Evolutionary conservation across 2,797 vertebrate species (phyloP).

Genomic region (Macropus fuliginosus): DNA sequence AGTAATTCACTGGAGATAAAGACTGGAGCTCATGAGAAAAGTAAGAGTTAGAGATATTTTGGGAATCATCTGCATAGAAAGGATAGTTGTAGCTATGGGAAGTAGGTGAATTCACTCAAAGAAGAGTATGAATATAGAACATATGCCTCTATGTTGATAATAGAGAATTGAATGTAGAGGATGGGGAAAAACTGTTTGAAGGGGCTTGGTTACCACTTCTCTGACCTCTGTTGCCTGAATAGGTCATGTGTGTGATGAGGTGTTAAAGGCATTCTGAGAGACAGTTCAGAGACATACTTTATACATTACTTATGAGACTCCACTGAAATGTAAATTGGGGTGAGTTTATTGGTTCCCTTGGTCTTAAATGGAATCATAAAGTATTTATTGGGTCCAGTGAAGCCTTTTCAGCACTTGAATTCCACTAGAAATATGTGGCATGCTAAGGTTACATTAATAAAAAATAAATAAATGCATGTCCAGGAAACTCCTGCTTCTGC

Average conservation of each 20-base stretch:
- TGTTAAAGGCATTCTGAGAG: constrained; percentile 70
- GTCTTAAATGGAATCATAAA: constrained; percentile 83
- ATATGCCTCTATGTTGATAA: neutral
- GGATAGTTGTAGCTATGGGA: rapidly evolving
- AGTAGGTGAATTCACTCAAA: neutral
- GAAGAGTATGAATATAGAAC: neutral
- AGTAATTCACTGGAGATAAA: neutral
- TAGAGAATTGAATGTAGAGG: neutral
- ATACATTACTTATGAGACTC: constrained; percentile 84
- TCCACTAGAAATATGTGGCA: constrained; percentile 74
- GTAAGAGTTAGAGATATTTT: neutral
- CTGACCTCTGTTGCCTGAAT: constrained; percentile 61
- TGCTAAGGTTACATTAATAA: constrained; percentile 87
- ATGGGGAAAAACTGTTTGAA: constrained; percentile 27
- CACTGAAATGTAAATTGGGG: constrained; percentile 83
- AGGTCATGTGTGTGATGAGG: constrained; percentile 65
- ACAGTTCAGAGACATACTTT: constrained; percentile 62
- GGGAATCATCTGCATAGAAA: neutral
- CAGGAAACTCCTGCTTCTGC: constrained; percentile 84
- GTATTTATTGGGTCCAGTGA: constrained; percentile 80
- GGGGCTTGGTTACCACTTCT: constrained; percentile 23
- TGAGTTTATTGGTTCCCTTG: constrained; percentile 78
- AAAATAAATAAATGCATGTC: constrained; percentile 87
- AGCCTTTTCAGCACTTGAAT: constrained; percentile 79
- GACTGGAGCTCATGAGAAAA: neutral